Evolutionary conservation across 2,888 invertebrate genomes (phyloP).

Genomic region (Bombylius discolor): DNA sequence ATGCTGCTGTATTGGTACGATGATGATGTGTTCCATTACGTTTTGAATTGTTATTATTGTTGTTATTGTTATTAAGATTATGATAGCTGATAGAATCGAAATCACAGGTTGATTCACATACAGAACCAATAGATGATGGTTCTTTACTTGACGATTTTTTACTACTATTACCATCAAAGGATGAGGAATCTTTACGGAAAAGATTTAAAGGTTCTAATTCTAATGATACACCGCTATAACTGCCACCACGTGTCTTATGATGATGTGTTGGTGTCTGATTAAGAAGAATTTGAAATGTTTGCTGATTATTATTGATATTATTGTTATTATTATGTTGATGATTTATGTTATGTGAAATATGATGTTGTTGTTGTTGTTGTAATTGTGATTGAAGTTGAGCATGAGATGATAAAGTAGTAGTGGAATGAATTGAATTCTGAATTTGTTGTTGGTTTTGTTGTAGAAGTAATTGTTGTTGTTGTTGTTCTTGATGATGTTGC

Average conservation of each 20-base stretch:
- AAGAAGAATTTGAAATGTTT: conserved; percentile 18
- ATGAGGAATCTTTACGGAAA: conserved; percentile 27
- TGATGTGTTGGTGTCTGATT: conserved; percentile 9
- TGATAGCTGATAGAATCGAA: conserved; percentile 34
- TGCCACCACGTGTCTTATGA: conserved; percentile 14
- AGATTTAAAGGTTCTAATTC: conserved; percentile 26
- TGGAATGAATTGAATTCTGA: not conserved
- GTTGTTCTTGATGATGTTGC: not conserved
- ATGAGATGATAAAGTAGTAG: not conserved
- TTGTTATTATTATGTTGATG: conserved; percentile 12
- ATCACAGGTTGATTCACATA: conserved; percentile 19
- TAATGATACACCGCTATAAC: conserved; percentile 16
- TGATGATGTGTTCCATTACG: conserved; percentile 2
- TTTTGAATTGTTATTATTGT: conserved; percentile 11
- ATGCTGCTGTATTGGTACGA: conserved; percentile 14
- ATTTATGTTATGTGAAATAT: conserved; percentile 10
- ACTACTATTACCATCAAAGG: conserved; percentile 29
- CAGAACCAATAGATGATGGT: conserved; percentile 15
- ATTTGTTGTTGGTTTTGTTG: conserved; percentile 5
- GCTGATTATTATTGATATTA: conserved; percentile 13
- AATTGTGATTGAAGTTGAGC: conserved; percentile 1
- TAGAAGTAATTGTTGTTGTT: conserved; percentile 3
- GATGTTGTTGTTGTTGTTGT: conserved; percentile 19
- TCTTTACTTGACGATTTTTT: conserved; percentile 22
- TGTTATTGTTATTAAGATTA: conserved; percentile 23